A percentile compares a stretch with the other conserved stretches of the same genome.
phyloP scores from a whole-genome alignment of 2,797 vertebrate genomes.

The Sebastes paucispinis region DNA sequence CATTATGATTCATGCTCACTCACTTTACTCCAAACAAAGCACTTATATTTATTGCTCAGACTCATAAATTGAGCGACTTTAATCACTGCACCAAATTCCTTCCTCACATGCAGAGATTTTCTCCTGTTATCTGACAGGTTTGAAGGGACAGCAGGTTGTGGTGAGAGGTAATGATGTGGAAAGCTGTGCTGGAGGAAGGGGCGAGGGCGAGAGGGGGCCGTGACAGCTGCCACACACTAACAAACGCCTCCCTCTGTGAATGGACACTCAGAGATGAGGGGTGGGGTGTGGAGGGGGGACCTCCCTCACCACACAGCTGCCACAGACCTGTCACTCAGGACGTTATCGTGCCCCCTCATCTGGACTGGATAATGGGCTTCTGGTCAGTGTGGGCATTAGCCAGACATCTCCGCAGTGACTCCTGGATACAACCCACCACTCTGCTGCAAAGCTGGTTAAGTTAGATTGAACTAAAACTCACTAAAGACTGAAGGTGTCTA shows the following conservation, averaged over 20 bases:
- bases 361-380: constrained; percentile 53
- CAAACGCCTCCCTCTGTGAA: constrained; percentile 65
- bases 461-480: not conserved
- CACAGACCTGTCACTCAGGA: constrained; percentile 68
- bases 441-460: not conserved
- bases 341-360: constrained; percentile 57
- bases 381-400: constrained; percentile 29
- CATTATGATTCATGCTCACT: not conserved
- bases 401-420: not conserved
- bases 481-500: too few relatives aligned
- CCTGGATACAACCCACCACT: constrained; percentile 8
- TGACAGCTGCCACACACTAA: constrained; percentile 75
- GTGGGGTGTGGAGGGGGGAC: not conserved
- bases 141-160: constrained; percentile 43
- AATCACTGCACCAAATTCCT: not conserved
- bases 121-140: constrained; percentile 27
- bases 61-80: not conserved
- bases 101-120: not conserved
- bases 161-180: constrained; percentile 65
- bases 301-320: constrained; percentile 69
- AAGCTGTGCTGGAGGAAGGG: constrained; percentile 54
- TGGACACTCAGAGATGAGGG: constrained; percentile 32
- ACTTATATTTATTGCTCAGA: not conserved
- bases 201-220: constrained; percentile 17
- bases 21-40: not conserved